Evolutionary conservation across 23 tunicate genomes (phyloP).

Genomic region (Corella eumyota): DNA sequence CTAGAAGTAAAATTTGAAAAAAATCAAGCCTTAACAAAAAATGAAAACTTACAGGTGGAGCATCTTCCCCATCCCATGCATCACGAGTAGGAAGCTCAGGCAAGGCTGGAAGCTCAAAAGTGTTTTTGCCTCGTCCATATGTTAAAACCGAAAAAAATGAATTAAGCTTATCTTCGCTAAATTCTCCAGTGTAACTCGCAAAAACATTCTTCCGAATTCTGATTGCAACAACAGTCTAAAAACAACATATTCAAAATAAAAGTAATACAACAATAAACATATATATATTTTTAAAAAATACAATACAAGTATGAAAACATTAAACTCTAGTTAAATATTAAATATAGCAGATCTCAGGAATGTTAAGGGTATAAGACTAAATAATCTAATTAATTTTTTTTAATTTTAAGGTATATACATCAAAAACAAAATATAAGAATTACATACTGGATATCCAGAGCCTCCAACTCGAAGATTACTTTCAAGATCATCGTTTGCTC

Average conservation of each 20-base stretch:
- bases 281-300: too few relatives aligned
- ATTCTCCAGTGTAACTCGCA: constrained; percentile 60
- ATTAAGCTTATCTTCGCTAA: constrained; percentile 57
- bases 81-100: constrained; percentile 54
- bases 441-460: constrained; percentile 76
- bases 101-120: constrained; percentile 37
- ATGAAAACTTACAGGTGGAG: constrained; percentile 45
- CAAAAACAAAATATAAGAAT: neutral
- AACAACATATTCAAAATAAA: too few relatives aligned
- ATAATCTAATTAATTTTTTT: too few relatives aligned
- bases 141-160: constrained; percentile 70
- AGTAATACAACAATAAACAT: too few relatives aligned
- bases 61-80: constrained; percentile 94
- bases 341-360: neutral
- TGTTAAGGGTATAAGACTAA: neutral
- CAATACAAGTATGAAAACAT: neutral
- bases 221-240: constrained; percentile 72
- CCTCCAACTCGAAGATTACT: constrained; percentile 77
- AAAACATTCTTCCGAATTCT: constrained; percentile 55
- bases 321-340: neutral
- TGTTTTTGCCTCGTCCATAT: constrained; percentile 64
- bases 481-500: constrained; percentile 58
- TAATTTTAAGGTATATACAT: too few relatives aligned
- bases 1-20: neutral
- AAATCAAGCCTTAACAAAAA: neutral